A percentile compares a stretch with the other conserved stretches of the same genome.
Evolutionary conservation across 2,888 invertebrate genomes (phyloP).

Genomic region (Aplocera efformata): DNA sequence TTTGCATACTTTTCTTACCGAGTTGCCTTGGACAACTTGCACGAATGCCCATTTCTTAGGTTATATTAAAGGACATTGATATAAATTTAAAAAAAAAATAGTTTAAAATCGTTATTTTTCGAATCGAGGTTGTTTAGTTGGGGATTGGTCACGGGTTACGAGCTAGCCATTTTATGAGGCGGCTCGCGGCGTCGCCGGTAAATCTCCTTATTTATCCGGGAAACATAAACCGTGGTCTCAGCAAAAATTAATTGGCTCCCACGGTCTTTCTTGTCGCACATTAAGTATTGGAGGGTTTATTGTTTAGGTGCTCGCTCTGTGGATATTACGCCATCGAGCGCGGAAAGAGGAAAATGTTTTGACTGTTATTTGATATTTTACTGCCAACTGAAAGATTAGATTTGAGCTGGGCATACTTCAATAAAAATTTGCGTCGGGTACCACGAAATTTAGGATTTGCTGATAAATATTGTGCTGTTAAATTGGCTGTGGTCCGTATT

Average conservation of each 20-base stretch:
- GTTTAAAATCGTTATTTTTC: background rate
- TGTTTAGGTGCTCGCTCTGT: constrained; percentile 31
- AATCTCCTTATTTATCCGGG: constrained; percentile 78
- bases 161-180: constrained; percentile 67
- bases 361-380: constrained; percentile 16
- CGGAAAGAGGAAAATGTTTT: constrained; percentile 13
- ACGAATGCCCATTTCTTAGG: no score
- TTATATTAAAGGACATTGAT: no score
- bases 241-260: constrained; percentile 77
- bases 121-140: constrained; percentile 40
- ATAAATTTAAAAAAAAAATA: no score
- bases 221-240: constrained; percentile 74
- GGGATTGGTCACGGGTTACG: constrained; percentile 63
- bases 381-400: constrained; percentile 15
- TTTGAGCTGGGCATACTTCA: constrained; percentile 7
- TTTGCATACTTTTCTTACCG: no score
- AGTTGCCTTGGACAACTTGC: no score
- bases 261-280: constrained; percentile 64
- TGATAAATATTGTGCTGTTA: constrained; percentile 1
- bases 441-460: constrained; percentile 5
- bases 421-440: constrained; percentile 11
- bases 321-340: constrained; percentile 11
- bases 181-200: constrained; percentile 65
- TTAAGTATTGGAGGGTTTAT: constrained; percentile 63
- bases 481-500: constrained; percentile 2